These are phyloP conservation scores for Penelope pileata DNA, from an alignment of 2,113 vertebrate species.

Conservation along the genomic window DNA sequence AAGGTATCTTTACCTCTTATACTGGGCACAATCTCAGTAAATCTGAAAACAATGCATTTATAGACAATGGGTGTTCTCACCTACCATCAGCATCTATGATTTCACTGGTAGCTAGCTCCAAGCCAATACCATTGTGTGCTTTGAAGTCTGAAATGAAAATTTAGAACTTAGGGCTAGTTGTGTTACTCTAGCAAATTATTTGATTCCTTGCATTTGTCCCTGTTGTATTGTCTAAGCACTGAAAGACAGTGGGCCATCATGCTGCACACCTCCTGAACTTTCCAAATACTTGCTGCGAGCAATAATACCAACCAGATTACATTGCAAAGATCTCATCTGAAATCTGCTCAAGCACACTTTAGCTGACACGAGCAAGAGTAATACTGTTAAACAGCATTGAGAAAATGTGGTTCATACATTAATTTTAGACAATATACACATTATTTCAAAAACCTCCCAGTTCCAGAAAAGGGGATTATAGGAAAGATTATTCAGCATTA, in stretches of 20 bases:
- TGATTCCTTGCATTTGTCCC: background rate
- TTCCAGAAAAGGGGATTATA: conserved; percentile 39
- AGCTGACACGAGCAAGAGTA: background rate
- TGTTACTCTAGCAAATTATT: background rate
- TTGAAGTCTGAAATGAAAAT: background rate
- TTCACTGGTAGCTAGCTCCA: background rate
- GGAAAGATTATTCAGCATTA: background rate
- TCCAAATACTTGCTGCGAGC: background rate
- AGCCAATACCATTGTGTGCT: background rate
- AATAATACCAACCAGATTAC: background rate
- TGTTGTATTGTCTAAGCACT: background rate
- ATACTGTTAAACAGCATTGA: background rate
- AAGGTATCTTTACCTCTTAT: background rate
- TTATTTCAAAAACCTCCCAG: background rate
- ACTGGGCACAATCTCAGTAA: background rate
- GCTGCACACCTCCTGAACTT: background rate
- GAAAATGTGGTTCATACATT: background rate
- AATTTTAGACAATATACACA: conserved; percentile 24
- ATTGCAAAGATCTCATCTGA: background rate
- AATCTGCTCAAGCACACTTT: background rate
- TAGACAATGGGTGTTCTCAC: background rate
- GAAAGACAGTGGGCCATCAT: background rate
- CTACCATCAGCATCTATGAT: background rate
- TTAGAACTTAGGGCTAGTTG: background rate
- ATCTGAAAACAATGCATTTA: background rate